Evolutionary conservation across 2,113 vertebrate genomes (phyloP).

Genomic region (Xiphias gladius): DNA sequence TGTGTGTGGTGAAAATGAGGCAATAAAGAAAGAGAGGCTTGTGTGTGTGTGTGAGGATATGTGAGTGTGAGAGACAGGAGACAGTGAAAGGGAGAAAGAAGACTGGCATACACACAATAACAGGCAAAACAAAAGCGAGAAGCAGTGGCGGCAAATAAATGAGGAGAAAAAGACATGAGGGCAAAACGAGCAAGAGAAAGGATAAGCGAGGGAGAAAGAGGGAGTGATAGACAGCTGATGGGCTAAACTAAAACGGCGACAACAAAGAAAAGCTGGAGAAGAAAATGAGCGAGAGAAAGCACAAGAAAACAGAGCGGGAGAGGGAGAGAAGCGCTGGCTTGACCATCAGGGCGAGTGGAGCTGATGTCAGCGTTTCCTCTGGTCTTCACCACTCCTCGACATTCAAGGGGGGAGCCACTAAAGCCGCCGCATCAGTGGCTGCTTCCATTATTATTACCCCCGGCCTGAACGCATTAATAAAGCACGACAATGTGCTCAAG

Average conservation of each 20-base stretch:
- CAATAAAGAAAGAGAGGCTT: conserved; percentile 9
- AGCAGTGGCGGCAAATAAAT: conserved; percentile 8
- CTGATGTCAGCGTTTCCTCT: conserved; percentile 65
- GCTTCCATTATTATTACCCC: conserved; percentile 23
- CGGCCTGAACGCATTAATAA: conserved; percentile 11
- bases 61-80: not conserved
- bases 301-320: not conserved
- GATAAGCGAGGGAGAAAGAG: not conserved
- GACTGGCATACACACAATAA: conserved; percentile 1
- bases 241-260: conserved; percentile 1
- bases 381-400: conserved; percentile 23
- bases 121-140: conserved; percentile 23
- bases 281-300: not conserved
- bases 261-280: not conserved
- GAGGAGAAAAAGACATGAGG: not conserved
- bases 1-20: conserved; percentile 22
- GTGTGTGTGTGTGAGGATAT: not conserved
- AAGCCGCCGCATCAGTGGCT: conserved; percentile 23
- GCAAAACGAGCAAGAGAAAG: not conserved
- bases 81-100: not conserved
- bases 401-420: conserved; percentile 42
- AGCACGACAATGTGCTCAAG: conserved; percentile 18
- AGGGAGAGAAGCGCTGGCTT: conserved; percentile 12
- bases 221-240: not conserved
- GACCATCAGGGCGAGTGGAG: conserved; percentile 42